Evolutionary conservation across 1,140 invertebrate species (phyloP), one percentile per base, ranked within the genome.

Genomic region (Heliconius melpomene): DNA sequence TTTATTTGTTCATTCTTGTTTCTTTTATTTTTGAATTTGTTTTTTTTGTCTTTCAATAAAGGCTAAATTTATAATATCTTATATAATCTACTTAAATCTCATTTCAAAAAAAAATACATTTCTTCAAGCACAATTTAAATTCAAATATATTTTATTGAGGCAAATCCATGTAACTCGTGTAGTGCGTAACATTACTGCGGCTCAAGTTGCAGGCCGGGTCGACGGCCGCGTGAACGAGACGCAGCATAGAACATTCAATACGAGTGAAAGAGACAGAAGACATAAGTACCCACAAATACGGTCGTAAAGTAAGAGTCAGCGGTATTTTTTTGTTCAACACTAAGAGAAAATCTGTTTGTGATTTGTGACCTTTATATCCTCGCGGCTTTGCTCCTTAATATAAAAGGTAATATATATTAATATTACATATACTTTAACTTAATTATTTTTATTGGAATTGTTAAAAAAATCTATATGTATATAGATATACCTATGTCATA

Each of bases 261-360:
- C 6, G 85, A 38, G 13, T 78, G 80, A 90, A 72, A 73, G 86
- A 79, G 88, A 88, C 32, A 74, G 29, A 82, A 18, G 66, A 80
- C 71, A 70, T 78, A 86, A 84, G 85, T 86, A 85, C 84, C 80
- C 79, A 84, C 84, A 85, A 90, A 88, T 90, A 89, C 87, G 87
- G 83, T 88, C 88, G 86, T 90, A 88, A 91, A 90, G 88, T 88
- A 88, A 89, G 88, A 89, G 83, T 66, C 84, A 82, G 81, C 84
- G 84, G 87, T 87, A 86, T 84, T 86, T 89, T 89, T 88, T 90
- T 89, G 85, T 89, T 85, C 81, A 77, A 79, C 76, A 84, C 79
- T 84, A 78, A 79, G 81, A 82, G 82, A 82, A 86, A 86, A 86
- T 84, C 70, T 71, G 66, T 52, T 83, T 71, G 52, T 77, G 75